Base-by-base conservation (phyloP, 2,113 vertebrate species). In the Alosa alosa region DNA sequence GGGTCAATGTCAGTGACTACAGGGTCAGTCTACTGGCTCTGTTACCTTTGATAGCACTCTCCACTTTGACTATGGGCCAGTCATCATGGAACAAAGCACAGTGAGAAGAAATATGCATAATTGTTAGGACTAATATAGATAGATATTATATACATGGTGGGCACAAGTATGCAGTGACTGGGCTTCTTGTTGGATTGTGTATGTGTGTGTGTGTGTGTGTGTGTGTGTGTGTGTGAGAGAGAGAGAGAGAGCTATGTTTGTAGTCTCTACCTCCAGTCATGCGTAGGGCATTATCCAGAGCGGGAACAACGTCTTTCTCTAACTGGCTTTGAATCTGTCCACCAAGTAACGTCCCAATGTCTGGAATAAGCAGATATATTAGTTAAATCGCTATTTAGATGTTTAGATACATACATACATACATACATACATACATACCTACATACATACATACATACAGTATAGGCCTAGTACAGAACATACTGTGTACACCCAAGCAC, bases 11-110 rank as follows among this genome's bases (percentile, higher is more conserved):
- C 90, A 93, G 91, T 90, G 82, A 86, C 18, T 83, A 52, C 50
- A 15, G 83, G 64, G 18, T 83, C 55, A 39, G 84, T 31, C 87
- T 85, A 81, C 85, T 20, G 39, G 5, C 0, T 72, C 49, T 85
- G 89, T 96, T 97, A 96, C 96, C 96, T 96, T 97, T 96, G 91
- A 96, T 91, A 90, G 95, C 92, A 95, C 90, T 96, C 92, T 96
- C 95, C 96, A 96, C 95, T 96, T 96, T 96, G 93, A 95, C 96
- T 97, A 96, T 90, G 94, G 91, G 91, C 89, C 44, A 92, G 92
- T 92, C 84, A 90, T 41, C 6, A 50, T 39, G 5, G 3, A 25
- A 83, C 81, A 60, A 9, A 82, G 46, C 64, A 91, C 91, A 91
- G 91, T 91, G 88, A 91, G 90, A 60, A 20, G 18, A 60, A 20